phyloP scores from a whole-genome alignment of 2,113 vertebrate genomes.

The Cynoglossus semilaevis region DNA sequence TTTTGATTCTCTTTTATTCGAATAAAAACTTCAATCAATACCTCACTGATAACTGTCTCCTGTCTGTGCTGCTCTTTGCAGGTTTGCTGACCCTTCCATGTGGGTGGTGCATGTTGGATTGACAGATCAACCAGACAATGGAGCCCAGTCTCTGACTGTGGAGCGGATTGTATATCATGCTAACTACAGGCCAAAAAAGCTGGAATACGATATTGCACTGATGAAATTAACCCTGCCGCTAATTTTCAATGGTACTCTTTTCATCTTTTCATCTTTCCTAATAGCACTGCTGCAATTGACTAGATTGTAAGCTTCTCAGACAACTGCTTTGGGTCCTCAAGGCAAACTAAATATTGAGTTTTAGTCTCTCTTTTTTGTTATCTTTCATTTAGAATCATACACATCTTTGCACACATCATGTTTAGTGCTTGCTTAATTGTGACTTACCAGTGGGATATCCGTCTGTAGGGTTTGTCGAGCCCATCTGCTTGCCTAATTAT shows the following conservation, averaged over 20 bases:
- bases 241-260: constrained; percentile 62
- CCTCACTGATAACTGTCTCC: no score
- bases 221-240: constrained; percentile 69
- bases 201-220: constrained; percentile 75
- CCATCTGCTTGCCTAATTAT: constrained; percentile 77
- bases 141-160: constrained; percentile 59
- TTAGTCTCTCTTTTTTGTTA: no score
- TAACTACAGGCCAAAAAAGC: constrained; percentile 61
- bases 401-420: no score
- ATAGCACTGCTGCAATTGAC: no score
- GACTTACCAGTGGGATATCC: no score
- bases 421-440: no score
- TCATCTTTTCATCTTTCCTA: not conserved
- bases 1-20: no score
- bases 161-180: constrained; percentile 69
- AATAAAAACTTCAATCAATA: no score
- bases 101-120: constrained; percentile 73
- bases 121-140: constrained; percentile 61
- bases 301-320: no score
- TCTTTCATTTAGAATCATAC: no score
- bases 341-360: no score
- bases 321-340: no score
- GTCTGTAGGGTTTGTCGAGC: constrained; percentile 63
- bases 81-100: constrained; percentile 57
- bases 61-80: constrained; percentile 26